These are phyloP conservation scores for human DNA, from an alignment of 2,113 vertebrate genomes.

Conservation along the genomic window GRCh38 chr5:112991001-112991500, in stretches of 20 bases:
- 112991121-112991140: not conserved
- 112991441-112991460: not conserved
- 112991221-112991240: not conserved
- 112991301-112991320: not conserved
- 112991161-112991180: not conserved
- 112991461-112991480: not conserved
- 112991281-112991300: not conserved
- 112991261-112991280: not conserved
- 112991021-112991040: not conserved
- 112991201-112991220: conserved; percentile 21
- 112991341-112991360: not conserved
- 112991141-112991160: not conserved
- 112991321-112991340: not conserved
- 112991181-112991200: not conserved
- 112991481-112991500: not conserved
- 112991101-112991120: not conserved
- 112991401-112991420: not conserved
- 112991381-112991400: not conserved
- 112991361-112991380: not conserved
- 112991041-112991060: not conserved
- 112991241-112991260: not conserved
- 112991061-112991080: conserved; percentile 27
- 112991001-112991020: not conserved
- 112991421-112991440: not conserved
- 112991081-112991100: not conserved